These are phyloP conservation scores for Gallinago paraguaiae DNA, from an alignment of 2,113 vertebrate species.

Conservation along the genomic window DNA sequence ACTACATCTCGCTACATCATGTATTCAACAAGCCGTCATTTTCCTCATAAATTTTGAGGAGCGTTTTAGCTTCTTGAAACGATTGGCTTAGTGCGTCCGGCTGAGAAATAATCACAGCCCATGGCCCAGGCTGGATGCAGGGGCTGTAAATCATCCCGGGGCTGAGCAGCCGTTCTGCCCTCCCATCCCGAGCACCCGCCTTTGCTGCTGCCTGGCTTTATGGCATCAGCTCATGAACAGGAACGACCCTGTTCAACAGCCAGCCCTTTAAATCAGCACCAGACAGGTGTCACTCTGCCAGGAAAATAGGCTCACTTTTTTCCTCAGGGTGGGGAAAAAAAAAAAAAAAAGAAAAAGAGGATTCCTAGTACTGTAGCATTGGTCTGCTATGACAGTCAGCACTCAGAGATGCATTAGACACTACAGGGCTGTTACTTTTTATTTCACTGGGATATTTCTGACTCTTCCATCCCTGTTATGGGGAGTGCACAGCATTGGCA, in stretches of 20 bases:
- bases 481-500: not conserved
- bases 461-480: not conserved
- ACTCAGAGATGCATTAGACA: not conserved
- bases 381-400: not conserved
- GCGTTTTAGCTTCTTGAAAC: constrained; percentile 56
- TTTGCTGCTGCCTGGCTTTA: constrained; percentile 38
- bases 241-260: not conserved
- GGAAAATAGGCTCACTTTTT: not conserved
- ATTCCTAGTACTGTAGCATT: not conserved
- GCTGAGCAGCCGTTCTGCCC: not conserved
- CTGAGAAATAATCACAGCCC: constrained; percentile 58
- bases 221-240: not conserved
- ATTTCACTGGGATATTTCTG: not conserved
- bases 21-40: constrained; percentile 73
- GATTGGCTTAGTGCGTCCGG: constrained; percentile 52
- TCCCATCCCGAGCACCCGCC: not conserved
- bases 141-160: constrained; percentile 65
- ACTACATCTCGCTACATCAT: constrained; percentile 68
- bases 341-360: not conserved
- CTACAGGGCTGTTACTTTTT: not conserved
- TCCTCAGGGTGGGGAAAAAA: not conserved
- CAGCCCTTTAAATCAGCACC: constrained; percentile 51
- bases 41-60: constrained; percentile 73
- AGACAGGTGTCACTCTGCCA: not conserved
- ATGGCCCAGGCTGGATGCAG: constrained; percentile 43